Evolutionary conservation across 2,113 vertebrate species (phyloP).

Genomic region (Rana temporaria): DNA sequence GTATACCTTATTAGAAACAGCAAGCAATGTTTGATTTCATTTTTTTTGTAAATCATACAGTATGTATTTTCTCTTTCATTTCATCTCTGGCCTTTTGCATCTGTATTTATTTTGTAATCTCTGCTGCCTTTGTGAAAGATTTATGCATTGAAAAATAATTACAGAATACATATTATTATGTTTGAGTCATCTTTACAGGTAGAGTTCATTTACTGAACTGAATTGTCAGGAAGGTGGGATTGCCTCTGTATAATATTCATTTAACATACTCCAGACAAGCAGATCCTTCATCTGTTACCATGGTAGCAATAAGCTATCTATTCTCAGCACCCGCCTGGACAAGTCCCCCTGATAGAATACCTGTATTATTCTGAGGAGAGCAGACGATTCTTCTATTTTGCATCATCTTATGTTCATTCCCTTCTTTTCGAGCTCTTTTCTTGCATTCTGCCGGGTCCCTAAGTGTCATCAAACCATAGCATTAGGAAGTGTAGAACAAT

Average conservation of each 20-base stretch:
- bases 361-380: conserved; percentile 82
- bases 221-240: not conserved
- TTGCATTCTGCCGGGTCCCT: conserved; percentile 85
- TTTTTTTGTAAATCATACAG: too few relatives aligned
- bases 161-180: not conserved
- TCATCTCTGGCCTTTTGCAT: too few relatives aligned
- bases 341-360: conserved; percentile 68
- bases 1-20: too few relatives aligned
- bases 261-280: not conserved
- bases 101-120: too few relatives aligned
- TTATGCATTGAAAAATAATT: not conserved
- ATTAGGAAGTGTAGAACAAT: too few relatives aligned
- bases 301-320: conserved; percentile 14
- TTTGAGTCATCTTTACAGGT: not conserved
- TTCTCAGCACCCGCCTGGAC: not conserved
- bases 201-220: conserved; percentile 11
- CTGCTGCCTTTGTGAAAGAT: not conserved
- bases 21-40: too few relatives aligned
- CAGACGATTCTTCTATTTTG: conserved; percentile 85
- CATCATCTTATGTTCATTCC: conserved; percentile 90
- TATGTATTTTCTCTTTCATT: too few relatives aligned
- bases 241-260: conserved; percentile 2
- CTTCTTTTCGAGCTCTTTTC: conserved; percentile 83
- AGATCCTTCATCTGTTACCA: conserved; percentile 18
- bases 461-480: conserved; percentile 61